Base-by-base conservation (phyloP, 2,888 invertebrate genomes). In the Caenorhabditis doughertyi region DNA sequence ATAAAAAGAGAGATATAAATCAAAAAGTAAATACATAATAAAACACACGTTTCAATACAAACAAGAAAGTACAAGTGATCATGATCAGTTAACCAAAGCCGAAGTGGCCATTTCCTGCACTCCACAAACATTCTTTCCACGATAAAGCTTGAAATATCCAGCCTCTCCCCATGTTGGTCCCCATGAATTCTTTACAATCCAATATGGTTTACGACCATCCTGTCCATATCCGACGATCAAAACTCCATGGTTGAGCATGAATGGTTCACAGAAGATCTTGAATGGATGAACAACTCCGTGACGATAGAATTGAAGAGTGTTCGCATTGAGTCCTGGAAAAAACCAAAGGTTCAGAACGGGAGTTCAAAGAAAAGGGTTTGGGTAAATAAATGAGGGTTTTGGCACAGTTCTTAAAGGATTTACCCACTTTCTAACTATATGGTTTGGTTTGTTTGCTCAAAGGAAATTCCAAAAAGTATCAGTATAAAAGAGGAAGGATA, bases 51-150 rank as follows among this genome's bases (percentile, higher is more conserved):
- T 44, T 44, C 39, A 49, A 3, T 21, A 65, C 23, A n/a, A 53
- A 62, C 2, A 21, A 3, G 11, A 49, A 72, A 72, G 39, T 49
- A 44, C 42, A 21, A 53, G 11, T 29, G 65, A 49, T 47, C 29
- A 64, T 56, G 4, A 39, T 81, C 56, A 76, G 21, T 84, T 83
- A 39, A 90, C 84, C 35, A 90, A 81, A n/a, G 90, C 83, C 23
- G 86, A 87, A 71, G 96, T 95, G 23, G 96, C 96, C 95, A 96
- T 96, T 92, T 94, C 94, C 92, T 96, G 96, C 83, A 99, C 93
- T 56, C 98, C 98, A 92, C 98, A 97, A 0, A 96, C 96, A 77
- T 98, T 97, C 92, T 96, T 96, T 13, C 98, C 98, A 79, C 98
- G 94, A 92, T 95, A 98, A 73, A 98, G 95, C 64, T 83, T 84